These are phyloP conservation scores for Isichthys henryi DNA, from an alignment of 2,113 vertebrate genomes.

Conservation along the genomic window DNA sequence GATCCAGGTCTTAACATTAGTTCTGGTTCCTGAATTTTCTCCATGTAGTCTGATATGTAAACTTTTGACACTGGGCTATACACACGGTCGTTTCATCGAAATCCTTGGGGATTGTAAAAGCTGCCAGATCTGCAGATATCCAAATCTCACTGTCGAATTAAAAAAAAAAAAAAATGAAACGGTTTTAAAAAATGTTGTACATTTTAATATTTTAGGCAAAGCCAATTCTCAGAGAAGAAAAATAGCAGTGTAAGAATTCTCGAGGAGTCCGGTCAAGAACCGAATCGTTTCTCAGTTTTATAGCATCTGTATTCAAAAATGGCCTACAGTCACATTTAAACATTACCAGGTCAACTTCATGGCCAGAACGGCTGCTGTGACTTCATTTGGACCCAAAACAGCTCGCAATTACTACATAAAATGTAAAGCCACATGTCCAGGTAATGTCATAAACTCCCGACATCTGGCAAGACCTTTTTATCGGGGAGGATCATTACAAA, in stretches of 20 bases:
- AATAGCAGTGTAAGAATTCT: not conserved
- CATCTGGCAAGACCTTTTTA: not conserved
- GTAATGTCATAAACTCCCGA: not conserved
- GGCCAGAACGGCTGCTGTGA: not conserved
- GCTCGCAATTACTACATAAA: constrained; percentile 1
- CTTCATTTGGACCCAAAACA: not conserved
- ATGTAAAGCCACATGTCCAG: not conserved
- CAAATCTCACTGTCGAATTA: not conserved
- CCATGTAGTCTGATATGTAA: not conserved
- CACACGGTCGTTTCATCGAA: not conserved
- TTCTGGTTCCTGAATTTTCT: not conserved
- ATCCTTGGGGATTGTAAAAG: not conserved
- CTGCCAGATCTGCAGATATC: not conserved
- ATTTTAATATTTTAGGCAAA: not conserved
- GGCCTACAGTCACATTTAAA: not conserved
- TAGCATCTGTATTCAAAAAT: not conserved
- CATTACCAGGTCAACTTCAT: not conserved
- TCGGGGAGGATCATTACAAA: not conserved
- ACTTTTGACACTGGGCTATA: not conserved
- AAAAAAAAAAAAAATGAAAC: too few species aligned
- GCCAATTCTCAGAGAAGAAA: not conserved
- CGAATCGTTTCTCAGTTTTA: not conserved
- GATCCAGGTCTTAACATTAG: not conserved
- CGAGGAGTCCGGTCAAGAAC: not conserved
- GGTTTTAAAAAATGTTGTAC: not conserved